Percentiles rank a stretch among this genome's conserved stretches.
These are phyloP conservation scores for Cacatua alba DNA, from an alignment of 2,113 vertebrate species.

Conservation along the genomic window DNA sequence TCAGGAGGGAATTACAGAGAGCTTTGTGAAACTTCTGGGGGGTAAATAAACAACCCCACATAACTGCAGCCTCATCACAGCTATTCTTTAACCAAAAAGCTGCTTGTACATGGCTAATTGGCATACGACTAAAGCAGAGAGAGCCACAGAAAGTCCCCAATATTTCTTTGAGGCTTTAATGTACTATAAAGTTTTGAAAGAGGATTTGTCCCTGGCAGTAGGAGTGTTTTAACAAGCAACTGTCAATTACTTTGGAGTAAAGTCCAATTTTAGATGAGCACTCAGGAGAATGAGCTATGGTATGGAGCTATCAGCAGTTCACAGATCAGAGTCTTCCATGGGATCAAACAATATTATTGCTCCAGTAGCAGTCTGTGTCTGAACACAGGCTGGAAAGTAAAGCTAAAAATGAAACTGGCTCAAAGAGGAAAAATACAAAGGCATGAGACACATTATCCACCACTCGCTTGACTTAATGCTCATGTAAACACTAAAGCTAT, in stretches of 20 bases:
- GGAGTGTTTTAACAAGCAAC: background rate
- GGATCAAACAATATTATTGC: background rate
- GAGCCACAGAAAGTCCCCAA: background rate
- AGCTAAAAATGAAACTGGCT: background rate
- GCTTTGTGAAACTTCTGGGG: background rate
- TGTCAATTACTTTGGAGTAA: background rate
- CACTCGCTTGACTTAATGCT: background rate
- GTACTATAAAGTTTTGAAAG: background rate
- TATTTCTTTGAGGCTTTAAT: background rate
- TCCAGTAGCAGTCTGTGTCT: background rate
- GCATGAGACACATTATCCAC: background rate
- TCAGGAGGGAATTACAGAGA: background rate
- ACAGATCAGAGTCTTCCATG: background rate
- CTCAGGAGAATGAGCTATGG: background rate
- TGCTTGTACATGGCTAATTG: background rate
- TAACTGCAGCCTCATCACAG: background rate
- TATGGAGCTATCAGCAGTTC: background rate
- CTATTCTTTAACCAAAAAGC: background rate
- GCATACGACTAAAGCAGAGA: background rate
- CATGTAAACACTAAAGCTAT: background rate
- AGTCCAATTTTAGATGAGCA: background rate
- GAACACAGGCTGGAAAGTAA: background rate
- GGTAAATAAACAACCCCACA: background rate
- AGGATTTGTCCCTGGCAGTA: background rate
- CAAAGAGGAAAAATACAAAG: background rate